phyloP scores from a whole-genome alignment of 2,797 vertebrate species.

The Melanotaenia maccullochi region DNA sequence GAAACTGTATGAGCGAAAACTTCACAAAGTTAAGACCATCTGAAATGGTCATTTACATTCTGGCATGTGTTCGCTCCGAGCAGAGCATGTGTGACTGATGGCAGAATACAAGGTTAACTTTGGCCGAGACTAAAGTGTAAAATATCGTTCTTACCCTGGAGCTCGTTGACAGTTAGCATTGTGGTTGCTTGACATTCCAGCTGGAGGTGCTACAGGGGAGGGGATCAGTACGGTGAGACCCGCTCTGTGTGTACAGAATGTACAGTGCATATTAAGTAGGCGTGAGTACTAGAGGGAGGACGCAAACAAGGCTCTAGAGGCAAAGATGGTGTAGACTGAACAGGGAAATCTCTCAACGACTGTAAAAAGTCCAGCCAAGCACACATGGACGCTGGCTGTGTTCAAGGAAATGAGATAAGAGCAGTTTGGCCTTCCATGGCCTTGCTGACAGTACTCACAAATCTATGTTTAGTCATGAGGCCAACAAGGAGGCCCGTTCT shows the following conservation, averaged over 20 bases:
- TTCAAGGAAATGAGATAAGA: conserved; percentile 35
- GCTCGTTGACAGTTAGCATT: conserved; percentile 60
- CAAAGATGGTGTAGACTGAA: conserved; percentile 4
- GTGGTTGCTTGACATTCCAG: conserved; percentile 68
- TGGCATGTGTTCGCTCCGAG: background rate
- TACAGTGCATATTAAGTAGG: conserved; percentile 17
- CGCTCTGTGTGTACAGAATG: conserved; percentile 32
- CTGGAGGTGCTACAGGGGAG: conserved; percentile 62
- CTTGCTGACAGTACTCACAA: conserved; percentile 23
- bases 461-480: conserved; percentile 57
- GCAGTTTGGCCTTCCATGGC: conserved; percentile 38
- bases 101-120: conserved; percentile 14
- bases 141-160: conserved; percentile 39
- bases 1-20: background rate
- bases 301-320: background rate
- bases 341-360: conserved; percentile 3
- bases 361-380: conserved; percentile 21
- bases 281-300: background rate
- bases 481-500: conserved; percentile 2
- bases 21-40: background rate
- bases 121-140: conserved; percentile 37
- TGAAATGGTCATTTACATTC: background rate
- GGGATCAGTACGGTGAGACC: conserved; percentile 45
- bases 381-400: background rate
- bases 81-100: background rate